Base-by-base conservation (phyloP, 2,888 invertebrate genomes). In the Branchellion lobata region DNA sequence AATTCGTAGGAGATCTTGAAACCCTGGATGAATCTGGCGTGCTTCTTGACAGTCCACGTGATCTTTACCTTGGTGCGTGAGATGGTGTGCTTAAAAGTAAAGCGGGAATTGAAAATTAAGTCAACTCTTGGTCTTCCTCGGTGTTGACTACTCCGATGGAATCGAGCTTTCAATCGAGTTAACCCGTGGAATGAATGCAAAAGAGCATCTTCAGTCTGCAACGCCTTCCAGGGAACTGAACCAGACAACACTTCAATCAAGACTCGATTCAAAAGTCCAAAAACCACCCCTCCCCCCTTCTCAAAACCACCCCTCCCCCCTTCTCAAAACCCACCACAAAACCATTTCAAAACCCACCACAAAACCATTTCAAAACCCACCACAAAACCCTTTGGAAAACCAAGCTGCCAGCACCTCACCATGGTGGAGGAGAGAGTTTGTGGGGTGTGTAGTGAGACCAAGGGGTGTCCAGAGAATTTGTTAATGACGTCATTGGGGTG, bases 401-500 rank as follows among this genome's bases (percentile, higher is more conserved):
- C 18, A 47, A 47, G 18, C 18, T 47, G 8, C 8, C 47, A 47
- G 8, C 47, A 14, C 18, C 8, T 57, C 24, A 57, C 77, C 77
- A 77, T 33, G 34, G 92, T 93, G 0, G 95, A 92, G 85, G 93
- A 92, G 81, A 94, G 90, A 0, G 94, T 91, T 83, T 93, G 92
- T 18, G 93, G 93, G 14, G 93, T 93, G 88, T 94, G 92, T 81
- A 91, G 91, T 83, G 95, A 89, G 84, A 92, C 92, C 80, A 95
- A 90, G 85, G 93, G 92, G 85, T 93, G 92, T 81, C 92, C 81
- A 0, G 81, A 69, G 57, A 95, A 90, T 85, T 92, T 91, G 73
- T 84, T 82, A 53, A 83, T 81, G 1, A 86, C 81, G 27, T 57
- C 61, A 57, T 8, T 57, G 14, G 61, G n/a, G 24, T 24, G 61